phyloP scores from a whole-genome alignment of 2,113 vertebrate species.

The Arizona elegans region DNA sequence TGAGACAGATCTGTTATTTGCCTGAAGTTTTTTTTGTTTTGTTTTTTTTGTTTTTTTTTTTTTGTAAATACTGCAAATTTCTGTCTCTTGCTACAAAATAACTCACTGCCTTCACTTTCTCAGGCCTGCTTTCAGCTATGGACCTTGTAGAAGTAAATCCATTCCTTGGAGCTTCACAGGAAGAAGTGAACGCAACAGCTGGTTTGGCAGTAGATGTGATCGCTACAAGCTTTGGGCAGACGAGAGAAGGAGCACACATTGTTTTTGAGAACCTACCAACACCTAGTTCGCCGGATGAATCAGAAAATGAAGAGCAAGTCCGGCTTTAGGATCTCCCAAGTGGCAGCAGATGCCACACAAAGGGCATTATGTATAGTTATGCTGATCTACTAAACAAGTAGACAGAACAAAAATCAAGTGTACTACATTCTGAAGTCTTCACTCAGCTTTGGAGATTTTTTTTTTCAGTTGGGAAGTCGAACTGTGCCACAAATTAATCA shows the following conservation, averaged over 20 bases:
- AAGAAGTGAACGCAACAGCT: constrained; percentile 84
- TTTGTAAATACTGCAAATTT: not conserved
- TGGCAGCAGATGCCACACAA: not conserved
- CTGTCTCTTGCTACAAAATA: not conserved
- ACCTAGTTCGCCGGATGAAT: constrained; percentile 80
- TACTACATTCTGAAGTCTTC: constrained; percentile 54
- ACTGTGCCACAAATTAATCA: constrained; percentile 51
- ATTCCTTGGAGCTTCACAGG: constrained; percentile 74
- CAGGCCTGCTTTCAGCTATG: constrained; percentile 91
- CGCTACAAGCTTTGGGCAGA: constrained; percentile 88
- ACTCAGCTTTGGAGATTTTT: constrained; percentile 56
- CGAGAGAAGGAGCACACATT: constrained; percentile 81
- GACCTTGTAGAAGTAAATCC: constrained; percentile 98
- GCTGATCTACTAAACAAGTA: constrained; percentile 33
- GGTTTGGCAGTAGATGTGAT: constrained; percentile 87
- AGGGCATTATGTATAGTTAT: constrained; percentile 53
- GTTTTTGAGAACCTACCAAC: constrained; percentile 78
- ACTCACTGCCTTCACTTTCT: constrained; percentile 8
- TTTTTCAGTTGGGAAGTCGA: constrained; percentile 54
- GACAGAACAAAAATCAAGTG: constrained; percentile 31
- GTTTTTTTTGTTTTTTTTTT: not conserved
- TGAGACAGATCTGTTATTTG: not conserved
- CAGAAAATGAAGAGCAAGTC: constrained; percentile 70
- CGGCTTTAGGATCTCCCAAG: constrained; percentile 63
- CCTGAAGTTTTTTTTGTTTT: not conserved